Percentiles rank a stretch among this genome's conserved stretches.
These are phyloP conservation scores for Coilia nasus DNA, from an alignment of 2,797 vertebrate species.

Conservation along the genomic window DNA sequence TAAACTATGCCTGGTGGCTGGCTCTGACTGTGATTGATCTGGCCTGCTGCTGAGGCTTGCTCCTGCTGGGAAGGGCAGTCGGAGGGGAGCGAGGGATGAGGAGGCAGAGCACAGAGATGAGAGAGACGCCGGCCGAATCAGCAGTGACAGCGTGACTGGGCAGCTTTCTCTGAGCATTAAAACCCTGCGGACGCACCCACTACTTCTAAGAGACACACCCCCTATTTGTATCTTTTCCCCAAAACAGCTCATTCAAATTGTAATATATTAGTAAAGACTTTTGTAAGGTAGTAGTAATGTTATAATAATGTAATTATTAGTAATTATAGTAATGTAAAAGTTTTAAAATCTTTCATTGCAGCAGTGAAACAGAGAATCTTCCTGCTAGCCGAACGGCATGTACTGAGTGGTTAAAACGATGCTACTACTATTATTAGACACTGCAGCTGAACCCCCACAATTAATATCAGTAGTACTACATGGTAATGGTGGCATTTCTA, in stretches of 20 bases:
- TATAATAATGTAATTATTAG: too few relatives aligned
- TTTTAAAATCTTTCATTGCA: too few relatives aligned
- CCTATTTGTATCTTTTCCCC: too few relatives aligned
- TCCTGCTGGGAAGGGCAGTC: constrained; percentile 31
- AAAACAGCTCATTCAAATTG: too few relatives aligned
- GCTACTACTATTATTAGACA: neutral
- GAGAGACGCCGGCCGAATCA: neutral
- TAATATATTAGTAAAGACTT: too few relatives aligned
- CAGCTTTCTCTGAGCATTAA: neutral
- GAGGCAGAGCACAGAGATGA: neutral
- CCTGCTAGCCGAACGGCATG: too few relatives aligned
- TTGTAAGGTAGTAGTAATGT: too few relatives aligned
- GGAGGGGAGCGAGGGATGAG: neutral
- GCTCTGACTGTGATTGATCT: constrained; percentile 47
- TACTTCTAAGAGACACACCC: too few relatives aligned
- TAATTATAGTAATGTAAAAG: too few relatives aligned
- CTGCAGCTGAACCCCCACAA: neutral
- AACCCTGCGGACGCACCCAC: neutral
- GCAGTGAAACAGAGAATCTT: too few relatives aligned
- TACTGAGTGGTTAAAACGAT: too few relatives aligned
- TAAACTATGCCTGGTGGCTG: constrained; percentile 51
- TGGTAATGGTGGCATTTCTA: neutral
- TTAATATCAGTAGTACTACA: neutral
- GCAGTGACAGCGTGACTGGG: neutral
- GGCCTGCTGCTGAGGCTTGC: constrained; percentile 30